A percentile compares a stretch with the other conserved stretches of the same genome.
Evolutionary conservation across 2,888 invertebrate species (phyloP).

Genomic region (Capitulum mitella): DNA sequence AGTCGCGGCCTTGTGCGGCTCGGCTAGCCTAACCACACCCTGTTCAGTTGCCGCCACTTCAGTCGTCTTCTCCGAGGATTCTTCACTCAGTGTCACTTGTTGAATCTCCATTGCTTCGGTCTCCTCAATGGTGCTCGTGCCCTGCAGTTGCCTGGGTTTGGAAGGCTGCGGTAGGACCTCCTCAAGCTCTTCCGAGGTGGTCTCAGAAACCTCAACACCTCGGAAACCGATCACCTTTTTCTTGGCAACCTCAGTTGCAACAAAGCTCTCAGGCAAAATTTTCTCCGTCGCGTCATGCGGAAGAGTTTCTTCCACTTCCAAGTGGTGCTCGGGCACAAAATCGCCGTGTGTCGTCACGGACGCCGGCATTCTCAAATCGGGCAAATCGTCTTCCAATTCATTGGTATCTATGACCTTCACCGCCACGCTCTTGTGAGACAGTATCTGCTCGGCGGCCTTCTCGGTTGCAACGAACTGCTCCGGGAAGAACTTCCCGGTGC

Average conservation of each 20-base stretch:
- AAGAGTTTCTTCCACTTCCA: background rate
- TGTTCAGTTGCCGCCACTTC: background rate
- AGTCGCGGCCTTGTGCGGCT: constrained; percentile 10
- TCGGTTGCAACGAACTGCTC: constrained; percentile 9
- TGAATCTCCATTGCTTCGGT: background rate
- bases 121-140: background rate
- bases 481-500: background rate
- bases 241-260: background rate
- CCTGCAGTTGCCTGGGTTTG: background rate
- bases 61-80: background rate
- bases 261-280: constrained; percentile 5
- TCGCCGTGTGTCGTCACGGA: background rate
- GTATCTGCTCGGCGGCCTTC: background rate
- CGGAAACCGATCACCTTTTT: background rate
- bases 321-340: background rate
- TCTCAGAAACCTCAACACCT: background rate
- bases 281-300: background rate
- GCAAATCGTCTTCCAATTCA: background rate
- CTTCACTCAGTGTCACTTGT: background rate
- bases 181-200: background rate
- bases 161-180: background rate
- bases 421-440: background rate
- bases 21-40: background rate
- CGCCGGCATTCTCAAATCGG: background rate
- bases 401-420: background rate